Evolutionary conservation across 2,888 invertebrate genomes (phyloP), one percentile per base, ranked within the genome.

Genomic region (Papilio gigon): DNA sequence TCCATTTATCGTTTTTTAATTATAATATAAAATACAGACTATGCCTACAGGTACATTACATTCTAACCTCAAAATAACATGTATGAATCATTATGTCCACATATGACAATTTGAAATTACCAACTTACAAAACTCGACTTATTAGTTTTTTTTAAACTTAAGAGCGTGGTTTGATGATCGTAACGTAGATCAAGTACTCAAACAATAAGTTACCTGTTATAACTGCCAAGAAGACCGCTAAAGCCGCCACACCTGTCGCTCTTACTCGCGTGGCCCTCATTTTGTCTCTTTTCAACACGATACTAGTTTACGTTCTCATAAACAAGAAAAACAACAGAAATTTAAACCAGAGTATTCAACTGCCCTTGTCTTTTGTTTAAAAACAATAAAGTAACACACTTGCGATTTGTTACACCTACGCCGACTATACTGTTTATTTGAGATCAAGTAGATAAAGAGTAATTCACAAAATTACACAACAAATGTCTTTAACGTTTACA

Each of bases 191-290:
- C 27, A 61, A 72, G 65, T 72, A 70, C 72, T 72, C 77, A 74
- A 73, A 69, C 60, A 65, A 68, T 75, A 84, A 80, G 75, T 84
- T 90, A 92, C 92, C 92, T 92, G 92, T 82, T 86, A 90, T 80
- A 77, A 84, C 80, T 74, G 87, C 88, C 82, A 90, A 85, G 80
- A 91, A 80, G 76, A 90, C 82, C 81, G 86, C 89, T 77, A 90
- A 79, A 79, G 84, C 86, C 83, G 80, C 89, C 89, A 87, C 92
- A 92, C 92, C 91, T 91, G 91, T 90, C 90, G 84, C 86, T 84
- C 89, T 81, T 77, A 78, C 84, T 75, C 84, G 85, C 72, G 82
- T 80, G 77, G 82, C 82, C 85, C 80, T 86, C 91, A 90, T 92
- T 75, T 87, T 89, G 89, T 91, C 91, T 87, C 90, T 89, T 83